phyloP scores from a whole-genome alignment of 2,888 invertebrate genomes.

The Bugula neritina region DNA sequence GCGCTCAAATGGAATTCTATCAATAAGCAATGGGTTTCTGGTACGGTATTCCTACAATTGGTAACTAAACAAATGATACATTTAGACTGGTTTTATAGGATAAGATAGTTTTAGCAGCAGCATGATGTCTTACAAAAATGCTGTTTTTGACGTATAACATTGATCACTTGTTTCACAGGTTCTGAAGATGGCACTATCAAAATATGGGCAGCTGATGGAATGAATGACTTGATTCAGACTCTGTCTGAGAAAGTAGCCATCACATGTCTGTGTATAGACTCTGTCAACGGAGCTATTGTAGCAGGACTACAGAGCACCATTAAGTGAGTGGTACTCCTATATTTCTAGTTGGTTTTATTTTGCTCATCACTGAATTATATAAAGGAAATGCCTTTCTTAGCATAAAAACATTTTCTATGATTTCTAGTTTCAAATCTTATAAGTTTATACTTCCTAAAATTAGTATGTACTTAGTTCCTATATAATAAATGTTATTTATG shows the following conservation, averaged over 20 bases:
- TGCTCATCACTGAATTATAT: no score
- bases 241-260: conserved; percentile 43
- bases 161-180: conserved; percentile 54
- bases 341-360: not conserved
- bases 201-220: conserved; percentile 48
- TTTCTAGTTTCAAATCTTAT: conserved; percentile 23
- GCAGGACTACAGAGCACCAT: conserved; percentile 47
- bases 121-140: no score
- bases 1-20: conserved; percentile 46
- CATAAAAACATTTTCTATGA: no score
- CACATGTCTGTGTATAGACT: conserved; percentile 46
- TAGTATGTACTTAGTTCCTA: not conserved
- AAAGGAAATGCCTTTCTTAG: no score
- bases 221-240: conserved; percentile 50
- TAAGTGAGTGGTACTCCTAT: conserved; percentile 35
- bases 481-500: not conserved
- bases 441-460: conserved; percentile 26
- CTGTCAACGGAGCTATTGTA: conserved; percentile 45
- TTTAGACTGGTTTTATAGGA: no score
- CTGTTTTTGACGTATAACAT: no score
- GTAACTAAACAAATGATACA: no score
- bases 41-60: no score
- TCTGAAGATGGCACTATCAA: conserved; percentile 51
- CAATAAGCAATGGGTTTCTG: conserved; percentile 28
- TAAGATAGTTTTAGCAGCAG: no score